Conservation (phyloP, 2,113 vertebrate genomes). For the Gavialis gangeticus region DNA sequence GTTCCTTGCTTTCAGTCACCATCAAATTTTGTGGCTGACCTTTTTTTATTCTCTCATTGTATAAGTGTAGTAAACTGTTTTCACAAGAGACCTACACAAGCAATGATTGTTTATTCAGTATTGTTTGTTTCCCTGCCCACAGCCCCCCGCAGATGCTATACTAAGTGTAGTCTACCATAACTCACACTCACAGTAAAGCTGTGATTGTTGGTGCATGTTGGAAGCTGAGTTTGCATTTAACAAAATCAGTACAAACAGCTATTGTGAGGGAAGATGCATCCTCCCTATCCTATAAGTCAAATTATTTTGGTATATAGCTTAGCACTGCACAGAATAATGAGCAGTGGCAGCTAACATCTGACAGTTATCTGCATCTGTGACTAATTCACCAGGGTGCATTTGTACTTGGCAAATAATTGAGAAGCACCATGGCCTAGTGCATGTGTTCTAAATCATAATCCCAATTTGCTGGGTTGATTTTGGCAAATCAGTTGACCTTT, state of each 20-base stretch:
- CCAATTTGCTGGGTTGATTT: background rate
- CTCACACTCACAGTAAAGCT: fast-evolving
- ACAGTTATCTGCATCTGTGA: background rate
- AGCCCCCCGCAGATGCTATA: background rate
- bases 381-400: background rate
- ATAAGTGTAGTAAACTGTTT: fast-evolving
- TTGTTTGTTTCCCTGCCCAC: too few species aligned
- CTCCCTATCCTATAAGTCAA: background rate
- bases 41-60: too few species aligned
- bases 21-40: background rate
- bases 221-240: background rate
- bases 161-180: background rate
- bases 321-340: fast-evolving
- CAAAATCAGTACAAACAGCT: background rate
- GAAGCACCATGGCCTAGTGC: background rate
- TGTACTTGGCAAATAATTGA: background rate
- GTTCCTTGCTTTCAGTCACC: fast-evolving
- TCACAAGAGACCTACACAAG: background rate
- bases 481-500: background rate
- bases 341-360: background rate
- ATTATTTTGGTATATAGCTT: background rate
- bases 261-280: background rate
- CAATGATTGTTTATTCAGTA: background rate
- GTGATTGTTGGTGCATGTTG: fast-evolving
- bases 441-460: background rate